Base-by-base conservation (phyloP, 2,888 invertebrate genomes). In the Chouioia cunea region DNA sequence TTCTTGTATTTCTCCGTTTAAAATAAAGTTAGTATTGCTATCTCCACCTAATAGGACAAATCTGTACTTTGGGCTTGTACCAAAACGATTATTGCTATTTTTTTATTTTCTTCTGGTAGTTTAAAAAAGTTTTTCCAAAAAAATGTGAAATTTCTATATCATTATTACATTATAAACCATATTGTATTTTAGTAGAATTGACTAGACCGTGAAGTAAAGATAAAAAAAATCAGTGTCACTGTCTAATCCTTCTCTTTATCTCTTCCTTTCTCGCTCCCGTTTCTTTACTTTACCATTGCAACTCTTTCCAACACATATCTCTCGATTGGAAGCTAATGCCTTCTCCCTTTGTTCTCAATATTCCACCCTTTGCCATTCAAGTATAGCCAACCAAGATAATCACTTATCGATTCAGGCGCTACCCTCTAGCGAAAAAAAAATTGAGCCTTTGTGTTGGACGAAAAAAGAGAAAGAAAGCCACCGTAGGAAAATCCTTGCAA, bases 401-500 rank as follows among this genome's bases (percentile, higher is more conserved):
- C 70, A 59, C 53, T 59, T 60, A 65, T 70, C 64, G 52, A 65
- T 65, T 65, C 22, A 23, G 43, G 53, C 53, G 47, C 56, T 58
- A n/a, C 4, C 27, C 27, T 14, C 12, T 3, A 20, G 52, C 12
- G 48, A 27, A 58, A 20, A 53, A 53, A 53, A 50, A 65, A 60
- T 50, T 60, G 22, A 56, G 14, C 22, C 12, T 18, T n/a, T 12
- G 43, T 22, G 22, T 14, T 8, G 22, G 23, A 2, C 43, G 20
- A 60, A 22, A 58, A 36, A 57, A 63, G 43, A 23, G n/a, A 68
- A 59, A 50, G 44, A 43, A 57, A 23, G 22, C 27, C 6, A 54
- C 27, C 16, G 23, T 27, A 36, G 52, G 23, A 15, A 65, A 70
- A 70, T 70, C 70, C 70, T 70, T 65, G 65, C 48, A 65, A 70